Conservation (phyloP, 2,113 vertebrate species). For the Cacatua alba region DNA sequence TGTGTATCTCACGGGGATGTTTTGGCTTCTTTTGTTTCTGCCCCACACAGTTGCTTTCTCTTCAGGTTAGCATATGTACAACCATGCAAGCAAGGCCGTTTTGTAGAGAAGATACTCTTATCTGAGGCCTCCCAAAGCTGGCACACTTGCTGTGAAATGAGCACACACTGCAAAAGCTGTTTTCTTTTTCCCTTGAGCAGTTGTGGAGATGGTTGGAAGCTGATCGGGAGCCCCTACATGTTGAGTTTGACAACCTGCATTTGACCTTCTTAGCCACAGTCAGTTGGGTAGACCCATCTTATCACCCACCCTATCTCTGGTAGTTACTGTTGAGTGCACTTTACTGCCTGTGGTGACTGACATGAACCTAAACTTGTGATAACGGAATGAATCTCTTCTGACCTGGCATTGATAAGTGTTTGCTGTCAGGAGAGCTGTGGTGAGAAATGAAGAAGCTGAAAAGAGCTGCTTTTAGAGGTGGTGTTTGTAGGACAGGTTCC, state of each 20-base stretch:
- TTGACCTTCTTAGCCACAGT: background rate
- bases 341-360: background rate
- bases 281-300: background rate
- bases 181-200: background rate
- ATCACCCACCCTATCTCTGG: background rate
- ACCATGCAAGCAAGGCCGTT: background rate
- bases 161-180: background rate
- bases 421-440: background rate
- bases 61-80: background rate
- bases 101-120: background rate
- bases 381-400: background rate
- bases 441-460: background rate
- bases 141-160: background rate
- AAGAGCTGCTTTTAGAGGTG: background rate
- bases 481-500: background rate
- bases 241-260: background rate
- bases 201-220: background rate
- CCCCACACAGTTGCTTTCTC: background rate
- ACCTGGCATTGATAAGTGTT: background rate
- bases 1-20: background rate
- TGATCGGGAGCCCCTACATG: background rate
- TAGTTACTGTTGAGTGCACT: background rate
- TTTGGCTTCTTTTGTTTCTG: constrained; percentile 15
- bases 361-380: background rate
- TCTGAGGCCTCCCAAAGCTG: background rate